These are phyloP conservation scores for Pelodiscus sinensis DNA, from an alignment of 2,113 vertebrate species.

Conservation along the genomic window DNA sequence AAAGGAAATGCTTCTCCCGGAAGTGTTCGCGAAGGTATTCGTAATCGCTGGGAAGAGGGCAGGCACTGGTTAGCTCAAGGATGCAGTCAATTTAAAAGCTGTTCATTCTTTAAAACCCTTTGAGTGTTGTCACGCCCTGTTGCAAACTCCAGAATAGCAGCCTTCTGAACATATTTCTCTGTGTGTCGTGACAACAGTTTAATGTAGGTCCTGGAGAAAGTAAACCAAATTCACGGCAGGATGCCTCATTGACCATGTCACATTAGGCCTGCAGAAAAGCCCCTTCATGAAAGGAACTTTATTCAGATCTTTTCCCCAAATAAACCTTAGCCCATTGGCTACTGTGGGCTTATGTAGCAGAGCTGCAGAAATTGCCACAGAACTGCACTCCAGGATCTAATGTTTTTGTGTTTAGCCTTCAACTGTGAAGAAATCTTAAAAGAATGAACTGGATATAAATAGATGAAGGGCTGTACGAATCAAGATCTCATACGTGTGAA, in stretches of 20 bases:
- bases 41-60: conserved; percentile 84
- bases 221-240: not conserved
- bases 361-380: not conserved
- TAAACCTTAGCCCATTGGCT: not conserved
- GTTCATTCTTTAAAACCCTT: not conserved
- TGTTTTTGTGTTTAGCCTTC: rapidly evolving
- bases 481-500: not conserved
- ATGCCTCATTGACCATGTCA: not conserved
- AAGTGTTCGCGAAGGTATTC: conserved; percentile 94
- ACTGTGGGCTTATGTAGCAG: not conserved
- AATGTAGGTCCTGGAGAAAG: rapidly evolving
- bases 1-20: conserved; percentile 94
- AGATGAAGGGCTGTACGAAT: not conserved
- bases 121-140: not conserved
- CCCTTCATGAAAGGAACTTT: rapidly evolving
- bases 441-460: not conserved
- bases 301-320: not conserved
- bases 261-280: not conserved
- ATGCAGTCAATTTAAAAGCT: rapidly evolving
- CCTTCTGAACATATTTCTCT: not conserved
- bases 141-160: not conserved
- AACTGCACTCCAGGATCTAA: not conserved
- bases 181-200: rapidly evolving
- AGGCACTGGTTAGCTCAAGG: not conserved
- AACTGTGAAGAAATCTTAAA: not conserved